Conservation (phyloP, 30 jellyfish, hydroid and myxozoan genomes). For the Nemopilema nomurai region DNA sequence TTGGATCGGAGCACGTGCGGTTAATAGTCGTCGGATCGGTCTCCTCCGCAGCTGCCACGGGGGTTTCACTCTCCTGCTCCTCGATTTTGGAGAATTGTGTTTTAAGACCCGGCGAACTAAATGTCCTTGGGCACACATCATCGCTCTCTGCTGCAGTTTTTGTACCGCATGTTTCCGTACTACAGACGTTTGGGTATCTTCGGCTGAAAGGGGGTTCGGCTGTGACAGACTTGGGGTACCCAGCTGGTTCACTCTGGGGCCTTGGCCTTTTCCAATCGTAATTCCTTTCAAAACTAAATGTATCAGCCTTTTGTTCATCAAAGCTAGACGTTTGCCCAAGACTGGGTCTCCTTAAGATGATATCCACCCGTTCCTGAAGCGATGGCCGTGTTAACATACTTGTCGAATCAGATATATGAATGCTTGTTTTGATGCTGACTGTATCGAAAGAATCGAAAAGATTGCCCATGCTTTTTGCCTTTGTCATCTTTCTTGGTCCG, state of each 20-base stretch:
- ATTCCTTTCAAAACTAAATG: neutral
- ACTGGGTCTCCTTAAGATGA: neutral
- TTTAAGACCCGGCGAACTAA: neutral
- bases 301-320: neutral
- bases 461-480: conserved; percentile 26
- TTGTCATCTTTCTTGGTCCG: neutral
- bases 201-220: too few relatives aligned
- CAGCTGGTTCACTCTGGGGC: neutral
- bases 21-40: neutral
- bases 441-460: neutral
- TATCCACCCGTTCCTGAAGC: conserved; percentile 5
- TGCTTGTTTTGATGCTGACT: neutral
- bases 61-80: neutral
- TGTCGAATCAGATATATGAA: neutral
- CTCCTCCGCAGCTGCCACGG: neutral
- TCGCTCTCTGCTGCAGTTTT: too few relatives aligned
- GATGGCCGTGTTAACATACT: neutral
- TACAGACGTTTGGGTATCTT: neutral
- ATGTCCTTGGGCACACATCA: neutral
- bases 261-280: neutral
- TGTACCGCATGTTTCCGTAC: neutral
- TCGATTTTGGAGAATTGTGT: neutral
- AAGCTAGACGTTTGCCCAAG: neutral
- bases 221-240: too few relatives aligned
- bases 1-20: neutral